Percentiles rank a stretch among this genome's conserved stretches.
These are phyloP conservation scores for Metopia argyrocephala DNA, from an alignment of 2,888 invertebrate genomes.

Conservation along the genomic window DNA sequence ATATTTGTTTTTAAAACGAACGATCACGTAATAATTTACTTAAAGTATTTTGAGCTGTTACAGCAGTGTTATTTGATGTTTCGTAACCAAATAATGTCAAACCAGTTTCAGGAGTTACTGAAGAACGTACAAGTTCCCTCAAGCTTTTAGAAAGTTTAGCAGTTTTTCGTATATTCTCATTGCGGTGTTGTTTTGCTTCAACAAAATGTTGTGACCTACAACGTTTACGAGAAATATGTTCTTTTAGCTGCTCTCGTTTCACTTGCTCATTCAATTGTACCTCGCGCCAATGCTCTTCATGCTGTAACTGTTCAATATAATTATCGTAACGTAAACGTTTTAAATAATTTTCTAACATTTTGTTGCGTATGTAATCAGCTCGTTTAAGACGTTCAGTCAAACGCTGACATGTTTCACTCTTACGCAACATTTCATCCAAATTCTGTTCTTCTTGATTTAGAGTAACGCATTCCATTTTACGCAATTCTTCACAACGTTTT, in stretches of 20 bases:
- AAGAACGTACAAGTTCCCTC: constrained; percentile 76
- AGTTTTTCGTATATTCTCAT: constrained; percentile 73
- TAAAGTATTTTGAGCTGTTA: constrained; percentile 17
- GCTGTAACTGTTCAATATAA: constrained; percentile 75
- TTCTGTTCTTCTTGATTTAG: constrained; percentile 75
- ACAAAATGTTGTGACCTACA: constrained; percentile 74
- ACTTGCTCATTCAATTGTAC: constrained; percentile 71
- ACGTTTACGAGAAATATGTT: constrained; percentile 74
- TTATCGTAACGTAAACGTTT: constrained; percentile 76
- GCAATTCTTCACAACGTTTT: constrained; percentile 73
- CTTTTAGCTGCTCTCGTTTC: constrained; percentile 72
- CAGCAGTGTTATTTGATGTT: constrained; percentile 25
- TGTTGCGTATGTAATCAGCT: constrained; percentile 74
- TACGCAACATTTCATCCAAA: constrained; percentile 74
- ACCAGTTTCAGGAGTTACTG: constrained; percentile 75
- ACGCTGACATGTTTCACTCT: constrained; percentile 73
- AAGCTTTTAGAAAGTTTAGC: constrained; percentile 77
- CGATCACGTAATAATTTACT: constrained; percentile 43
- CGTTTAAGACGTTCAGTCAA: constrained; percentile 74
- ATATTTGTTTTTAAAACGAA: constrained; percentile 44
- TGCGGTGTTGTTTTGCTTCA: constrained; percentile 71
- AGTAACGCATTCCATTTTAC: constrained; percentile 74
- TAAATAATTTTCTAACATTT: constrained; percentile 73
- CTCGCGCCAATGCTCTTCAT: constrained; percentile 77
- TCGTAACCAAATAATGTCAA: constrained; percentile 44